phyloP scores from a whole-genome alignment of 2,888 invertebrate genomes.

The Cryptocephalus primarius region DNA sequence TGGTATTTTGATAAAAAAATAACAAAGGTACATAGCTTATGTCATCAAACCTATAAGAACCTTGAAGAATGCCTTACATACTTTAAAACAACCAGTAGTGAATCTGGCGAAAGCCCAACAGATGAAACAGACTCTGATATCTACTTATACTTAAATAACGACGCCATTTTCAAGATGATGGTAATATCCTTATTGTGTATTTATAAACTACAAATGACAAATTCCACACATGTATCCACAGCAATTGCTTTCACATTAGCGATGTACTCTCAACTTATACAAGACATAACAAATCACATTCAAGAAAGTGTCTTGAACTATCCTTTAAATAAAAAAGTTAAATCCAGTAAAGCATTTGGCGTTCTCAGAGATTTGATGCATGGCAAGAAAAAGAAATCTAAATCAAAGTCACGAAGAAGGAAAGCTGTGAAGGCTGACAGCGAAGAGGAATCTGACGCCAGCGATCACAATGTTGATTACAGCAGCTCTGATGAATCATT shows the following conservation, averaged over 20 bases:
- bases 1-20: conserved; percentile 55
- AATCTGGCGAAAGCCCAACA: conserved; percentile 43
- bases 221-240: conserved; percentile 71
- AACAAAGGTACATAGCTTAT: conserved; percentile 53
- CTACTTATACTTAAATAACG: conserved; percentile 50
- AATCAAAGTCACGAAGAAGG: conserved; percentile 22
- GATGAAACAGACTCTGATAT: conserved; percentile 39
- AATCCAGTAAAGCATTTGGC: conserved; percentile 14
- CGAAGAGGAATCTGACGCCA: conserved; percentile 25
- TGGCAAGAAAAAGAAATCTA: conserved; percentile 19
- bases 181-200: conserved; percentile 73
- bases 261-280: conserved; percentile 63
- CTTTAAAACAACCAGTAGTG: conserved; percentile 34
- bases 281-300: conserved; percentile 32
- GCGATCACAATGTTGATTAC: conserved; percentile 21
- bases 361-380: conserved; percentile 19
- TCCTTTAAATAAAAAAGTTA: conserved; percentile 29
- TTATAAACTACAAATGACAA: conserved; percentile 58
- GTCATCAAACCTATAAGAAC: conserved; percentile 59
- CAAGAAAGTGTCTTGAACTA: conserved; percentile 36
- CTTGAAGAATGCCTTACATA: conserved; percentile 61
- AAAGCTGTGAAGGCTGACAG: conserved; percentile 23
- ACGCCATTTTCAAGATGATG: conserved; percentile 71
- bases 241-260: conserved; percentile 78
- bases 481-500: conserved; percentile 26